phyloP scores from a whole-genome alignment of 2,113 vertebrate species.

The Neopipo cinnamomea region DNA sequence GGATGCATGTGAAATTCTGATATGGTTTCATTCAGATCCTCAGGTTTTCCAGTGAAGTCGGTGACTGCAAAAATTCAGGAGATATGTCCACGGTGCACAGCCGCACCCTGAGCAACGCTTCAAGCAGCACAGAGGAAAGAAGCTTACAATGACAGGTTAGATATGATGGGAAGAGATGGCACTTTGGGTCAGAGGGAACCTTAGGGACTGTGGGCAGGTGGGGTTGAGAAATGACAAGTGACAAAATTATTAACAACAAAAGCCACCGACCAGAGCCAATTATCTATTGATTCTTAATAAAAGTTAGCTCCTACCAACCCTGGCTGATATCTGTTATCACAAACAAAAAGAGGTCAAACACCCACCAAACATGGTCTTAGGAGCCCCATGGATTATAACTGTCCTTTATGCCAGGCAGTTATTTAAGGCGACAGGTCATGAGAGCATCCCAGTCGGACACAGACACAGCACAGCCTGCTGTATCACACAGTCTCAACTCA shows the following conservation, averaged over 20 bases:
- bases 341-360: neutral
- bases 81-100: neutral
- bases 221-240: neutral
- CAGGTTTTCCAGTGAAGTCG: neutral
- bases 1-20: neutral
- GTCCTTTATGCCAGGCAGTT: neutral
- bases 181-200: neutral
- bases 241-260: neutral
- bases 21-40: neutral
- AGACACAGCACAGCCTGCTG: neutral
- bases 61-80: neutral
- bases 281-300: neutral
- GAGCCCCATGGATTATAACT: neutral
- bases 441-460: neutral
- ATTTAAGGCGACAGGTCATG: neutral
- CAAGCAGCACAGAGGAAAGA: accelerated
- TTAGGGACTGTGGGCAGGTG: neutral
- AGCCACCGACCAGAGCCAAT: neutral
- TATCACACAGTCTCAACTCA: neutral
- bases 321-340: neutral
- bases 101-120: neutral
- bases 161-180: neutral
- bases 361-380: neutral
- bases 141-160: neutral
- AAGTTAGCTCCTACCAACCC: neutral